These are phyloP conservation scores for Bombus huntii DNA, from an alignment of 1,140 invertebrate species.

Conservation along the genomic window DNA sequence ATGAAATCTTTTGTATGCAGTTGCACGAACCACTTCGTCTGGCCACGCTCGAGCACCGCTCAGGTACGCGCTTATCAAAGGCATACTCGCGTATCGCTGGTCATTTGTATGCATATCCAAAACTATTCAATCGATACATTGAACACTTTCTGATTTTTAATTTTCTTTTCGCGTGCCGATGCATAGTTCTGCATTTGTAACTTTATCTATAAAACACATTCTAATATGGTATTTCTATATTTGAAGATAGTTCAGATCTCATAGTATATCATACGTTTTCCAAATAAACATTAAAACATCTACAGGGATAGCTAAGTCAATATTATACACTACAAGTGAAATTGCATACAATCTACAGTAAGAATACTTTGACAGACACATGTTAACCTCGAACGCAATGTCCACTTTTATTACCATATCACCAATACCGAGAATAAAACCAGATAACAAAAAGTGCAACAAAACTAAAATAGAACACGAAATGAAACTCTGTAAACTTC, in stretches of 20 bases:
- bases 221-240: too few relatives aligned
- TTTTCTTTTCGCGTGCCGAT: background rate
- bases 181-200: background rate
- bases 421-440: too few relatives aligned
- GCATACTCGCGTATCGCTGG: slow-evolving; percentile 3
- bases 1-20: slow-evolving; percentile 18
- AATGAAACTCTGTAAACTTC: background rate
- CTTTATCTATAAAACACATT: background rate
- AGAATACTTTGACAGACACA: too few relatives aligned
- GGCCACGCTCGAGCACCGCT: background rate
- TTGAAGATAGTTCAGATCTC: background rate
- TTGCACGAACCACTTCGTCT: background rate
- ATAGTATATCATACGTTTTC: background rate
- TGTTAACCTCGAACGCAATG: too few relatives aligned
- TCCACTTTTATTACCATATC: background rate
- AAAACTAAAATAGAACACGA: background rate
- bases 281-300: background rate
- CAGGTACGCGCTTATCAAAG: slow-evolving; percentile 20
- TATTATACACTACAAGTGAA: background rate
- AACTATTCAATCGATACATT: slow-evolving; percentile 12
- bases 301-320: background rate
- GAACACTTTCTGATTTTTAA: background rate
- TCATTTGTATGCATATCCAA: slow-evolving; percentile 20
- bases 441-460: background rate
- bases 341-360: background rate